These are phyloP conservation scores for Potamarius usumacintae DNA, from an alignment of 2,113 vertebrate species.

Conservation along the genomic window DNA sequence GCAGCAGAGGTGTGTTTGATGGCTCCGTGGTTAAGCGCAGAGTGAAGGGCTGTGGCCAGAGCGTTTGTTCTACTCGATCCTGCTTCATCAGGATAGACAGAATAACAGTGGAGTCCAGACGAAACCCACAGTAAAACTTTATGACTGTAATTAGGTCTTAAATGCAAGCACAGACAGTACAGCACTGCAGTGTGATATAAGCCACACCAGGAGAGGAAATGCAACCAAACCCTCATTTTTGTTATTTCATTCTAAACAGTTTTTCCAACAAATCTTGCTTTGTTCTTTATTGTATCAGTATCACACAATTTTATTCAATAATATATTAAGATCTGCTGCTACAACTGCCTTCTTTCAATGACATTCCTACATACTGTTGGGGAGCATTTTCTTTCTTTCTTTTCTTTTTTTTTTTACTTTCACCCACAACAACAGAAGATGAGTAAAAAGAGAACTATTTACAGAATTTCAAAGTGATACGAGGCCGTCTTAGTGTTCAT, in stretches of 20 bases:
- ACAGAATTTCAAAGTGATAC: neutral
- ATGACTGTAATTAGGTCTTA: constrained; percentile 27
- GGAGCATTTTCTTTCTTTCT: neutral
- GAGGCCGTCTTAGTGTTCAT: too few species aligned
- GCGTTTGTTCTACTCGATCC: constrained; percentile 46
- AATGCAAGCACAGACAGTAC: neutral
- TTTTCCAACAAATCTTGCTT: neutral
- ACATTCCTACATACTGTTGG: neutral
- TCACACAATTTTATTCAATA: constrained; percentile 9
- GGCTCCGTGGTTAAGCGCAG: constrained; percentile 60
- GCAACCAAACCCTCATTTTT: neutral
- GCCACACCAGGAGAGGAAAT: neutral
- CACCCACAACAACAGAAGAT: neutral
- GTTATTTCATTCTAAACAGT: neutral
- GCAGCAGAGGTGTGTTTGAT: constrained; percentile 62
- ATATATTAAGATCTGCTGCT: neutral
- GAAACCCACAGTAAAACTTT: neutral
- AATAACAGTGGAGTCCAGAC: neutral
- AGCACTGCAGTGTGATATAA: neutral
- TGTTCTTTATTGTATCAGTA: neutral
- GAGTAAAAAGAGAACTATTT: neutral
- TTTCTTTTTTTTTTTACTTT: neutral
- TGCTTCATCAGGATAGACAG: neutral
- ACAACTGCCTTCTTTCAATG: neutral
- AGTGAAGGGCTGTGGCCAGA: constrained; percentile 56